Evolutionary conservation across 2,113 vertebrate genomes (phyloP).

Genomic region (Rhabdomys dilectus): DNA sequence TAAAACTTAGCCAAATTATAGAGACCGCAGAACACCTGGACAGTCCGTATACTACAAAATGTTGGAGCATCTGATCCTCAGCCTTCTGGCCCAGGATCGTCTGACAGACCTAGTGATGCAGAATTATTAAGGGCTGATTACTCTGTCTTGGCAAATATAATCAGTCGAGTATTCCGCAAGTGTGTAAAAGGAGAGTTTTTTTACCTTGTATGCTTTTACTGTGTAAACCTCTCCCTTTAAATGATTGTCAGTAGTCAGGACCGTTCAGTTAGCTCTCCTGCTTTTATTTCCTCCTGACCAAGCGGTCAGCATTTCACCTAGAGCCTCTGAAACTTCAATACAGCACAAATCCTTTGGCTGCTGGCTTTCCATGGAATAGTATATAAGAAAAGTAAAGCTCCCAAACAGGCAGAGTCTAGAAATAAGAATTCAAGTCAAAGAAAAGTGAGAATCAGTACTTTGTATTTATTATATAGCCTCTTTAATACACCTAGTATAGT

Average conservation of each 20-base stretch:
- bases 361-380: not conserved
- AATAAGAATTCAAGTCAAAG: not conserved
- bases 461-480: not conserved
- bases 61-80: too few species aligned
- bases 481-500: not conserved
- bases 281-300: not conserved
- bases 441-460: slow-evolving; percentile 41
- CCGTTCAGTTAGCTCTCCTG: not conserved
- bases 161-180: too few species aligned
- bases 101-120: too few species aligned
- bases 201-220: not conserved
- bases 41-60: too few species aligned
- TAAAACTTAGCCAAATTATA: too few species aligned
- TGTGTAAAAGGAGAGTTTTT: not conserved
- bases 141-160: too few species aligned
- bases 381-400: not conserved
- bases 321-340: not conserved
- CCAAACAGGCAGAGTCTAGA: not conserved
- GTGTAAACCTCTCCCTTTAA: not conserved
- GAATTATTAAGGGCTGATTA: too few species aligned
- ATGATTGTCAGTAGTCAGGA: not conserved
- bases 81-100: too few species aligned
- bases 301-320: not conserved
- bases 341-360: not conserved
- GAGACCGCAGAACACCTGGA: too few species aligned